These are phyloP conservation scores for Rotaria sp. DNA, from an alignment of 2,888 invertebrate genomes.

Conservation along the genomic window DNA sequence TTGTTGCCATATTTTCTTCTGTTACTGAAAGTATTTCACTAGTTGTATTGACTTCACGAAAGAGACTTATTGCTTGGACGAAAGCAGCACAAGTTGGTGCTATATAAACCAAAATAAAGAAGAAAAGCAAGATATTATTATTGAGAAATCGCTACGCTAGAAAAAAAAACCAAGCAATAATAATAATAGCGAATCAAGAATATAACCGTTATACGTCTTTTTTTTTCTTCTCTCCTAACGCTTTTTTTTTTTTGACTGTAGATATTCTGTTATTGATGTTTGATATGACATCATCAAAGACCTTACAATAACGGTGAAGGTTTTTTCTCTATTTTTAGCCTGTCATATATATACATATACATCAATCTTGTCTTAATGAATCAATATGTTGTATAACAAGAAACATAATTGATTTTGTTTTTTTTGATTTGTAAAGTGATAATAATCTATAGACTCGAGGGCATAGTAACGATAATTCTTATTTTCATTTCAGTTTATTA, in stretches of 20 bases:
- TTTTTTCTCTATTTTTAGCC: neutral
- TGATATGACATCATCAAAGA: neutral
- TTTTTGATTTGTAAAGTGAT: neutral
- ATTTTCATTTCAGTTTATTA: neutral
- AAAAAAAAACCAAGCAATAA: neutral
- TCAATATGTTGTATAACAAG: neutral
- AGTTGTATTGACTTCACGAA: neutral
- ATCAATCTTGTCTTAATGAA: neutral
- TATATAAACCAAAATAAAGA: neutral
- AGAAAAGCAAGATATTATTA: neutral
- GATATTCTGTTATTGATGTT: neutral
- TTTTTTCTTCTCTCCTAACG: neutral
- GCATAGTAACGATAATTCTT: neutral
- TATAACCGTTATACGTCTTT: neutral
- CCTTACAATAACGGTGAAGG: neutral
- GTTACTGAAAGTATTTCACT: neutral
- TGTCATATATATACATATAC: neutral
- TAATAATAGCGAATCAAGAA: conserved; percentile 10
- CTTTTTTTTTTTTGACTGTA: neutral
- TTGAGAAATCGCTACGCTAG: neutral
- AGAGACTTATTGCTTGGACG: conserved; percentile 9
- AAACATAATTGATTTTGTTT: neutral
- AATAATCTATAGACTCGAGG: neutral
- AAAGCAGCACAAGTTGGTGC: conserved; percentile 20
- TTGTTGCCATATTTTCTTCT: neutral